A percentile compares a stretch with the other conserved stretches of the same genome.
Conservation (phyloP, 2,113 vertebrate species). For the Thymallus thymallus region DNA sequence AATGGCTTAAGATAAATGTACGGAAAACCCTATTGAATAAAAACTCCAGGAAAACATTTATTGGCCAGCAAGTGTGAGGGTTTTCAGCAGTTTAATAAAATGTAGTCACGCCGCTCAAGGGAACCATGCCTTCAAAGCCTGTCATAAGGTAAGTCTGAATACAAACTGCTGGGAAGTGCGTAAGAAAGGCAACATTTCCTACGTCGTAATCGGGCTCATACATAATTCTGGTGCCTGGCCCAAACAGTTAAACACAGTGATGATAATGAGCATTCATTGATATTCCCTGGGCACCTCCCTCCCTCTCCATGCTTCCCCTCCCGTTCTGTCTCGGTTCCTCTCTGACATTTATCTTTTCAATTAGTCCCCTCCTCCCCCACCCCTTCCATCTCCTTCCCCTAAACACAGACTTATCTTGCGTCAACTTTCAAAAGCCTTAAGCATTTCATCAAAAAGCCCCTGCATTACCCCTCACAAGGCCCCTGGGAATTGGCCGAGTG, state of each 20-base stretch:
- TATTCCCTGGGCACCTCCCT: constrained; percentile 43
- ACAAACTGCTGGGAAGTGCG: too few relatives aligned
- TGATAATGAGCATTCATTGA: constrained; percentile 56
- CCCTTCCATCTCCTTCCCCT: neutral
- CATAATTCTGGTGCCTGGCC: neutral
- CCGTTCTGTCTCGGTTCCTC: constrained; percentile 37
- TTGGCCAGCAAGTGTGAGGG: too few relatives aligned
- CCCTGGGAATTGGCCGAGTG: constrained; percentile 16
- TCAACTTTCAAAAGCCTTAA: constrained; percentile 34
- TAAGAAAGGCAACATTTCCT: too few relatives aligned
- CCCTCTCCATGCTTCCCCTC: constrained; percentile 7
- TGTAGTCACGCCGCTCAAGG: too few relatives aligned
- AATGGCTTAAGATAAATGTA: too few relatives aligned
- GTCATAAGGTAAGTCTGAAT: too few relatives aligned
- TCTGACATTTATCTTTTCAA: constrained; percentile 66
- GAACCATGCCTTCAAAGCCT: too few relatives aligned
- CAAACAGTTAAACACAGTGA: constrained; percentile 34
- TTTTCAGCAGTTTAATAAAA: too few relatives aligned
- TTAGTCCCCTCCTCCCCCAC: constrained; percentile 32
- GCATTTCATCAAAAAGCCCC: constrained; percentile 22
- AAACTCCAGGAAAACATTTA: too few relatives aligned
- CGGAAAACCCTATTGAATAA: too few relatives aligned
- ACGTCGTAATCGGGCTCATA: too few relatives aligned
- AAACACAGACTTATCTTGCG: constrained; percentile 7
- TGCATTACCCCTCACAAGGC: constrained; percentile 11